These are phyloP conservation scores for Tringa solitaria DNA, from an alignment of 2,113 vertebrate species.

Conservation along the genomic window DNA sequence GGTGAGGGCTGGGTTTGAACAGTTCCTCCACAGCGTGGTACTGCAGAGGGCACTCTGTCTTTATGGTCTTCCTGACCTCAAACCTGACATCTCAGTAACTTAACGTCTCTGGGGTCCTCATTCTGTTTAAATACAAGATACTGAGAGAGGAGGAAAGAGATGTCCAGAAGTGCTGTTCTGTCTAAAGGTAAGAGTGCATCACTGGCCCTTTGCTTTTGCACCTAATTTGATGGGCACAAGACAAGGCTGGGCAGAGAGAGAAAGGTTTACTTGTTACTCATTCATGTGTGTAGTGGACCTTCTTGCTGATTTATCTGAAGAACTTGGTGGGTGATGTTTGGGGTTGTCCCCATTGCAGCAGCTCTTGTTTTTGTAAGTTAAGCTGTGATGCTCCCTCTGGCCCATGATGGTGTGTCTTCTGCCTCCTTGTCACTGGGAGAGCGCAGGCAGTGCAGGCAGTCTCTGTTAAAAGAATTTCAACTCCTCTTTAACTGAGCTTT, in stretches of 20 bases:
- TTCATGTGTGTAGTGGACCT: not conserved
- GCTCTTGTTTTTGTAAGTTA: not conserved
- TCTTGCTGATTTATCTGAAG: not conserved
- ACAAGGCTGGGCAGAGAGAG: not conserved
- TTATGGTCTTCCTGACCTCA: not conserved
- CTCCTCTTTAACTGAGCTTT: not conserved
- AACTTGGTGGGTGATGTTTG: not conserved
- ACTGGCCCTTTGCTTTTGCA: fast-evolving
- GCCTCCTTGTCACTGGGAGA: not conserved
- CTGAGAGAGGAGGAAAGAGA: not conserved
- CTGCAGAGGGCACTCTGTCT: not conserved
- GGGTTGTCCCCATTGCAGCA: not conserved
- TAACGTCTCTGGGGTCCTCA: not conserved
- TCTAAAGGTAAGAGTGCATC: not conserved
- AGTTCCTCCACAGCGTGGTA: not conserved
- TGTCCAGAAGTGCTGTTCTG: not conserved
- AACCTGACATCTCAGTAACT: not conserved
- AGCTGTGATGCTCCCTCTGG: not conserved
- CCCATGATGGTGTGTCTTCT: not conserved
- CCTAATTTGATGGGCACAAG: fast-evolving
- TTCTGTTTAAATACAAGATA: not conserved
- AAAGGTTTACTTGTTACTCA: fast-evolving
- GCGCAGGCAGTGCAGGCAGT: not conserved
- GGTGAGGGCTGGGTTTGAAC: not conserved
- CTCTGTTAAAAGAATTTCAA: not conserved